These are phyloP conservation scores for Dipodomys spectabilis DNA, from an alignment of 2,113 vertebrate species.

Conservation along the genomic window DNA sequence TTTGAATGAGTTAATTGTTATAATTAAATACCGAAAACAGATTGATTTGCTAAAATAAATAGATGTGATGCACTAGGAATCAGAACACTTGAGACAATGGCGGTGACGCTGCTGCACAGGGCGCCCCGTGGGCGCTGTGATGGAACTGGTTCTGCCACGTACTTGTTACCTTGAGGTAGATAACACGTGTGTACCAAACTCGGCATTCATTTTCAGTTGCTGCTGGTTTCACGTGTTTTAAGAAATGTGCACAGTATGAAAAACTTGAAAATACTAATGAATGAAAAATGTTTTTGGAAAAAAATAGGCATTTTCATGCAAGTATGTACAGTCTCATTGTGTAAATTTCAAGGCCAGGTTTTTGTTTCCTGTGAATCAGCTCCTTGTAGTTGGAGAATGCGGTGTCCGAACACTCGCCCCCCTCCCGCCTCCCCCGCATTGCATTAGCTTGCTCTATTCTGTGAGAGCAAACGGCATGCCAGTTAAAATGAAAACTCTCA, in stretches of 20 bases:
- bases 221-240: constrained; percentile 98
- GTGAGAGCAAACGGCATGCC: constrained; percentile 95
- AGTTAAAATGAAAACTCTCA: constrained; percentile 89
- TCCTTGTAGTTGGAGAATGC: constrained; percentile 87
- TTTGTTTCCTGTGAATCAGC: constrained; percentile 88
- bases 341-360: constrained; percentile 91
- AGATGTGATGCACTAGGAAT: constrained; percentile 95
- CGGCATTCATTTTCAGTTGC: constrained; percentile 94
- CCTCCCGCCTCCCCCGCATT: constrained; percentile 75
- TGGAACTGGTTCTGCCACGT: constrained; percentile 94
- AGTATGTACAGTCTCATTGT: constrained; percentile 89
- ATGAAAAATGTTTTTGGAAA: constrained; percentile 87
- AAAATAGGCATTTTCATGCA: constrained; percentile 90
- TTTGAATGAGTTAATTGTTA: constrained; percentile 93
- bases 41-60: constrained; percentile 98
- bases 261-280: constrained; percentile 88
- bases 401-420: constrained; percentile 69
- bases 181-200: constrained; percentile 98
- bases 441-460: constrained; percentile 88
- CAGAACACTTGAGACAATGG: constrained; percentile 89
- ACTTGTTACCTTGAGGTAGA: constrained; percentile 99
- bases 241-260: constrained; percentile 96
- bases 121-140: constrained; percentile 88
- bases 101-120: constrained; percentile 88
- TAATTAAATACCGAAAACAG: constrained; percentile 93